Conservation (phyloP, 2,888 invertebrate species). For the Blomia tropicalis region DNA sequence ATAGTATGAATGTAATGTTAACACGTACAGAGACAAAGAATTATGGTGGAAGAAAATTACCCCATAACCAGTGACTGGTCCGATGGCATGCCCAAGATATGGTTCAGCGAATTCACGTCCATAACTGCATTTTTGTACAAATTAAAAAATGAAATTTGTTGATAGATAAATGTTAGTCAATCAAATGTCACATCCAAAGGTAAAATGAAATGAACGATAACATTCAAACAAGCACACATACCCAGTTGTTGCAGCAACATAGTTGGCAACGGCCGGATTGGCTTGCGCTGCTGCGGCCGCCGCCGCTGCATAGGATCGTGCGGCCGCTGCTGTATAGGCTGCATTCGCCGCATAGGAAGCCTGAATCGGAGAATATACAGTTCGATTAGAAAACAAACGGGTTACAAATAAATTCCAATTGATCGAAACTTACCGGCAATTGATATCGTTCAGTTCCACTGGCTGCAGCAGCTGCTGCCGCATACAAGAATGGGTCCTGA, state of each 20-base stretch:
- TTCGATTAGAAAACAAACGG: background rate
- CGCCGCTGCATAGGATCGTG: conserved; percentile 33
- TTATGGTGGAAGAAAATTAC: conserved; percentile 44
- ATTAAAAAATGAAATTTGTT: background rate
- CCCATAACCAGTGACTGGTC: conserved; percentile 91
- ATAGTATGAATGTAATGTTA: background rate
- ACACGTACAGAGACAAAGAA: background rate
- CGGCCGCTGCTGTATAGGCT: conserved; percentile 33
- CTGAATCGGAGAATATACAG: conserved; percentile 16
- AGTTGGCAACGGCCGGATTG: conserved; percentile 32
- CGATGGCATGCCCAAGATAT: conserved; percentile 80
- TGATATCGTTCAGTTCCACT: conserved; percentile 61
- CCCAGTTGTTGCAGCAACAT: conserved; percentile 30
- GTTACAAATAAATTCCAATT: background rate
- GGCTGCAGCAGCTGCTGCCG: conserved; percentile 36
- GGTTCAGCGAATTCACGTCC: conserved; percentile 74
- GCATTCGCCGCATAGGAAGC: conserved; percentile 31
- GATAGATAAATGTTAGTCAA: background rate
- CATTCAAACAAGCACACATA: conserved; percentile 19
- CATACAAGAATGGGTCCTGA: conserved; percentile 88
- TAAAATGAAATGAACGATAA: background rate
- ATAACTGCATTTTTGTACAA: conserved; percentile 48
- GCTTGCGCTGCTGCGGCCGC: conserved; percentile 34
- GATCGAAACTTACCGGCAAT: conserved; percentile 55
- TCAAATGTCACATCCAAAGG: background rate